phyloP scores from a whole-genome alignment of 2,797 vertebrate genomes.

The Kryptolebias ocellatus region DNA sequence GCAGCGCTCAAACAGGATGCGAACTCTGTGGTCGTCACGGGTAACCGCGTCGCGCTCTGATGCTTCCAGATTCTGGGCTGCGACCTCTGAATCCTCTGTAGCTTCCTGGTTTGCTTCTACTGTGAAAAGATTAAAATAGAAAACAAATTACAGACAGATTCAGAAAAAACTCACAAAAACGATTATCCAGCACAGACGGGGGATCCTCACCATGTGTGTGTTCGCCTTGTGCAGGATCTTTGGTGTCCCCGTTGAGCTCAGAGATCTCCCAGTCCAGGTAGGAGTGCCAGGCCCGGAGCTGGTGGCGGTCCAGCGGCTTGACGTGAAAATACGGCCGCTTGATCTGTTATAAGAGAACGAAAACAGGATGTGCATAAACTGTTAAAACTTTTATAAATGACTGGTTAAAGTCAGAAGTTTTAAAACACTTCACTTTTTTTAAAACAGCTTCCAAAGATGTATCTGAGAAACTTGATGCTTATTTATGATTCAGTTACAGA shows the following conservation, averaged over 20 bases:
- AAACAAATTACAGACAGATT: slow-evolving; percentile 3
- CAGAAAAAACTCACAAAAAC: not conserved
- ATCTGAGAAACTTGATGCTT: not conserved
- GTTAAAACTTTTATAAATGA: too few species aligned
- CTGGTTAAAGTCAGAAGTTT: too few species aligned
- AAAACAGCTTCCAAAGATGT: not conserved
- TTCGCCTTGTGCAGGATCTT: slow-evolving; percentile 50
- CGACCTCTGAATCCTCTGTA: slow-evolving; percentile 65
- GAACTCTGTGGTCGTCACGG: slow-evolving; percentile 76
- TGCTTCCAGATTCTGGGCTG: slow-evolving; percentile 21
- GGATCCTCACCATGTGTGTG: not conserved
- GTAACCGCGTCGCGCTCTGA: slow-evolving; percentile 29
- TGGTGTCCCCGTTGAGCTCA: slow-evolving; percentile 59
- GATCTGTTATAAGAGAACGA: slow-evolving; percentile 72
- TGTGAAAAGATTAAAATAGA: not conserved
- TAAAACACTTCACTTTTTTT: not conserved
- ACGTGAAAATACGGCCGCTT: slow-evolving; percentile 89
- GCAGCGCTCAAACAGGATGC: slow-evolving; percentile 88
- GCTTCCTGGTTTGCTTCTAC: slow-evolving; percentile 63
- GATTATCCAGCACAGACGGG: not conserved
- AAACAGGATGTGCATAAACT: not conserved
- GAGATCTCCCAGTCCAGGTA: slow-evolving; percentile 87
- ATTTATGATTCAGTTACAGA: not conserved
- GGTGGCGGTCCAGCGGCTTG: slow-evolving; percentile 83
- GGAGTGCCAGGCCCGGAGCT: slow-evolving; percentile 86